A percentile compares a stretch with the other conserved stretches of the same genome.
Evolutionary conservation across 1,140 invertebrate genomes (phyloP).

Genomic region (Charaxes varanes): DNA sequence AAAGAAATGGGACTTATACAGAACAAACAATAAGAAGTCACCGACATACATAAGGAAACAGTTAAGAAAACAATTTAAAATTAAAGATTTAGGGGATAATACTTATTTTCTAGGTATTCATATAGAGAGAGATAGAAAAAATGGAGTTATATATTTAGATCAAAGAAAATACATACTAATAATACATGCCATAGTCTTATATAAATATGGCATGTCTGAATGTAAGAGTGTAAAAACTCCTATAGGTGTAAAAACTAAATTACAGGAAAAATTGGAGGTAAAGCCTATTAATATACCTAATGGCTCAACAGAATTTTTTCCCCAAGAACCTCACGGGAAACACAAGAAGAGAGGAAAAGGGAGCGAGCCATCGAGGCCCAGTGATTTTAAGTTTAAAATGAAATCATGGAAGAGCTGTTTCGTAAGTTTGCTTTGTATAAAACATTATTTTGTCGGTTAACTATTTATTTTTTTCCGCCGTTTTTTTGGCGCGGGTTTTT

Average conservation of each 20-base stretch:
- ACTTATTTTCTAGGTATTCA: constrained; percentile 26
- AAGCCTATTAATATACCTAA: no score
- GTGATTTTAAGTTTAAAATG: no score
- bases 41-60: constrained; percentile 18
- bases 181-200: constrained; percentile 24
- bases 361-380: no score
- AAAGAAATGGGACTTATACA: constrained; percentile 22
- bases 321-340: no score
- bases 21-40: constrained; percentile 12
- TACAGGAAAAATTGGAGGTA: constrained; percentile 34
- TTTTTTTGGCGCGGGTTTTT: no score
- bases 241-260: constrained; percentile 20
- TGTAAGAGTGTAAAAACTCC: constrained; percentile 24
- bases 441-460: no score
- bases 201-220: constrained; percentile 26
- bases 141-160: constrained; percentile 17
- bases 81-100: constrained; percentile 26
- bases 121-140: constrained; percentile 27
- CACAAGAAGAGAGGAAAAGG: no score
- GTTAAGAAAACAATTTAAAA: constrained; percentile 19
- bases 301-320: no score
- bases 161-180: constrained; percentile 26
- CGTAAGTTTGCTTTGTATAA: no score
- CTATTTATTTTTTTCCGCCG: no score
- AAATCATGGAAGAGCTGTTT: no score